phyloP scores from a whole-genome alignment of 1,140 invertebrate genomes.

The Hypsibius dujardini region DNA sequence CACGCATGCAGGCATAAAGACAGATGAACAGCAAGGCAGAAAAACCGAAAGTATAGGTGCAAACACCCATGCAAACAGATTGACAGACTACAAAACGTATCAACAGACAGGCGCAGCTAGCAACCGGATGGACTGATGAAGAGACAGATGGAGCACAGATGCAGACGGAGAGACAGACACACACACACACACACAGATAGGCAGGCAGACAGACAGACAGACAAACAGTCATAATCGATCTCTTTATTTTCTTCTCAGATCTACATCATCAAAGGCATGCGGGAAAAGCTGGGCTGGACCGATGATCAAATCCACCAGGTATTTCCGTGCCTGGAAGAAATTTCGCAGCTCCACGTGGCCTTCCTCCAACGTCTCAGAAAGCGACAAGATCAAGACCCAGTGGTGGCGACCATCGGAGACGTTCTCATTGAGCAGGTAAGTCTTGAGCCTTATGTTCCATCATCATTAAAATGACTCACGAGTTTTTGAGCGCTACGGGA shows the following conservation, averaged over 20 bases:
- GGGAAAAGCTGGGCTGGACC: not conserved
- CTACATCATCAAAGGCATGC: not conserved
- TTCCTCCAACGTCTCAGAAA: not conserved
- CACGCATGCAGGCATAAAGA: too few species aligned
- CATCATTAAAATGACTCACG: not conserved
- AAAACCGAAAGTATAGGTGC: too few species aligned
- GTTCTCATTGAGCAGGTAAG: slow-evolving; percentile 6
- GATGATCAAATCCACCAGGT: not conserved
- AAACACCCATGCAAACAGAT: too few species aligned
- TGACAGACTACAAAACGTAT: too few species aligned
- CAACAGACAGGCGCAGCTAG: too few species aligned
- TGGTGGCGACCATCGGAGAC: not conserved
- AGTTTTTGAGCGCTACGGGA: not conserved
- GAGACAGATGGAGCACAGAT: too few species aligned
- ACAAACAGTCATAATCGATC: too few species aligned
- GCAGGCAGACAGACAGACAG: too few species aligned
- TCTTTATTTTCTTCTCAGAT: not conserved
- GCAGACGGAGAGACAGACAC: too few species aligned
- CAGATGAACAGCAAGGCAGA: too few species aligned
- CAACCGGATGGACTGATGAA: too few species aligned
- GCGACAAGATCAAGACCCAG: not conserved
- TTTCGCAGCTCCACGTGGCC: not conserved
- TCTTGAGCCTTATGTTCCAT: not conserved
- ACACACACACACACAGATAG: too few species aligned
- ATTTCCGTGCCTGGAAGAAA: not conserved